Conservation (phyloP, 2,113 vertebrate genomes). For the Agelaius tricolor region DNA sequence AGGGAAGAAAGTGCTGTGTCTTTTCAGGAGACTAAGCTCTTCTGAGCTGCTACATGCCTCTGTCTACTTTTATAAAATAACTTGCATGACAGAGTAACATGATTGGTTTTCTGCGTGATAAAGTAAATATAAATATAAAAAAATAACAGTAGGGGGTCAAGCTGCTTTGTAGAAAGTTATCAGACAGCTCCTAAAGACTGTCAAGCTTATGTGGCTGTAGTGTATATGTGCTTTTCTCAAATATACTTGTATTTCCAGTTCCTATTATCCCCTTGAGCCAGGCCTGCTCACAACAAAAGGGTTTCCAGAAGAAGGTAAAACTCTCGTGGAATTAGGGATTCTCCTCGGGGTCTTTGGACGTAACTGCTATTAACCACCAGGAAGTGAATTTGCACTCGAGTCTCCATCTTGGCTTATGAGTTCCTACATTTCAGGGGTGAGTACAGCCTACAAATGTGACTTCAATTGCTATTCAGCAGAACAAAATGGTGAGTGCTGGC, state of each 20-base stretch:
- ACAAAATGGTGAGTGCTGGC: neutral
- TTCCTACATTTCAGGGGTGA: neutral
- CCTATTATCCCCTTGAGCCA: neutral
- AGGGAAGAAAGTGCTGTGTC: neutral
- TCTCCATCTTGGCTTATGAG: neutral
- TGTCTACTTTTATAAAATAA: conserved; percentile 11
- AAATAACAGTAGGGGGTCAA: conserved; percentile 31
- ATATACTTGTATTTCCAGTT: conserved; percentile 5
- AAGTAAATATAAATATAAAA: conserved; percentile 36
- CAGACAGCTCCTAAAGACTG: conserved; percentile 25
- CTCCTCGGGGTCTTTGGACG: neutral
- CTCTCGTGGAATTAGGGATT: neutral
- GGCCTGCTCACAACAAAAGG: neutral
- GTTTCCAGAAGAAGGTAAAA: neutral
- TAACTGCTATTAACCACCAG: neutral
- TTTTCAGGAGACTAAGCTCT: neutral
- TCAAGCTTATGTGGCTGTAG: neutral
- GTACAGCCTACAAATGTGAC: neutral
- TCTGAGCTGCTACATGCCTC: neutral
- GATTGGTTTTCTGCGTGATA: conserved; percentile 1
- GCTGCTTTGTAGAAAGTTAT: conserved; percentile 39
- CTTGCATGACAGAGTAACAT: neutral
- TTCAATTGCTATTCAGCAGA: neutral
- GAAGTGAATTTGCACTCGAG: neutral
- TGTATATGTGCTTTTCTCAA: neutral